Percentiles rank a stretch among this genome's conserved stretches.
phyloP scores from a whole-genome alignment of 1,140 invertebrate genomes.

The Coptotermes formosanus region DNA sequence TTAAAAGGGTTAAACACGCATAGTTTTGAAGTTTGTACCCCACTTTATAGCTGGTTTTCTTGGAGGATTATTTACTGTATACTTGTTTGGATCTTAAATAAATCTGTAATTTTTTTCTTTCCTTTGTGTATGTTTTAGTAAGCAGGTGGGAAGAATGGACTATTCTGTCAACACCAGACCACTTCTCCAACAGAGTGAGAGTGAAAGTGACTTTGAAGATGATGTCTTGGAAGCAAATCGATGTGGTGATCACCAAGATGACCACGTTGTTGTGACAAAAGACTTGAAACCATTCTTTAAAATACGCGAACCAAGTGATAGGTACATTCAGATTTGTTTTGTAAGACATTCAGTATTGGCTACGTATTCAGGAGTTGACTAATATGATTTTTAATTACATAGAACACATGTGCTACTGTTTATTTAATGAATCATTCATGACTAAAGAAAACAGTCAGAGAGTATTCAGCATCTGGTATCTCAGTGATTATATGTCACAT shows the following conservation, averaged over 20 bases:
- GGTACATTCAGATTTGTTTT: conserved; percentile 35
- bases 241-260: conserved; percentile 45
- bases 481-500: neutral
- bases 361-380: neutral
- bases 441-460: neutral
- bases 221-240: conserved; percentile 40
- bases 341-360: neutral
- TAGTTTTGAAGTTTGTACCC: too few relatives aligned
- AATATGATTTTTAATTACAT: neutral
- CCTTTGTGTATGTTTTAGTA: neutral
- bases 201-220: conserved; percentile 51
- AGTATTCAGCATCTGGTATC: conserved; percentile 6
- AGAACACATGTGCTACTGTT: neutral
- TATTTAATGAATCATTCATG: neutral
- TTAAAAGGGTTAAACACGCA: too few relatives aligned
- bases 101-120: neutral
- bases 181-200: conserved; percentile 45
- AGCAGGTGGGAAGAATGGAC: conserved; percentile 45
- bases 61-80: too few relatives aligned
- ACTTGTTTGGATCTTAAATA: neutral
- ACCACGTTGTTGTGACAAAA: conserved; percentile 47
- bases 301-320: conserved; percentile 57
- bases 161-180: conserved; percentile 51
- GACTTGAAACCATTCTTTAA: conserved; percentile 56
- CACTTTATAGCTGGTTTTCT: too few relatives aligned